Base-by-base conservation (phyloP, 2,888 invertebrate species). In the Petrolisthes manimaculis region DNA sequence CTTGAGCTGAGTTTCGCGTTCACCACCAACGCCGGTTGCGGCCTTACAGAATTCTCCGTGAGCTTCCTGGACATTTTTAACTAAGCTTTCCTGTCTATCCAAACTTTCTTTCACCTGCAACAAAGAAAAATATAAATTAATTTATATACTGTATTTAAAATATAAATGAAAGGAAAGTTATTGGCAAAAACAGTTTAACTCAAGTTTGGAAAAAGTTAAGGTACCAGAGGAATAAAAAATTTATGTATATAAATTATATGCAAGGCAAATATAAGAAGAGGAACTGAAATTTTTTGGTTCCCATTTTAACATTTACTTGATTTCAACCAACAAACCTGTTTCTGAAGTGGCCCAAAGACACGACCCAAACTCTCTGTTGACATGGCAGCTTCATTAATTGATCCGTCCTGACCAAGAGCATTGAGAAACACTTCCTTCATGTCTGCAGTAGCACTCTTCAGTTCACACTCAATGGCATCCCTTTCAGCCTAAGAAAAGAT, bases 401-500 rank as follows among this genome's bases (percentile, higher is more conserved):
- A 95, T 4, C 97, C 96, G 92, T 96, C 96, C 92, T 95, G 95
- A 5, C 95, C 95, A 89, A 97, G 93, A 0, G 97, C 96, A 51
- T 94, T 93, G 92, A 97, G 93, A 93, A 98, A 97, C 92, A 95
- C 95, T 53, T 95, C 94, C 92, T 97, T 96, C 95, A 98, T 97
- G 92, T 97, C 97, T 83, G 95, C 95, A 12, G 96, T 95, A 5
- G 96, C 94, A 77, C 95, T 95, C 92, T 97, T 97, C 69, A 98
- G 94, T 93, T 97, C 97, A 3, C 95, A 95, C 94, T 99, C 98
- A 91, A 98, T 95, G 5, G 95, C 95, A 93, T 98, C 98, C 79
- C 99, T 95, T 93, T 98, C 97, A 4, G 96, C 96, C 91, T 90
- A 56, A 37, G 37, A 37, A 37, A 2, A 37, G 37, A 37, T 37